These are phyloP conservation scores for Luscinia megarhynchos DNA, from an alignment of 2,797 vertebrate genomes.

Conservation along the genomic window DNA sequence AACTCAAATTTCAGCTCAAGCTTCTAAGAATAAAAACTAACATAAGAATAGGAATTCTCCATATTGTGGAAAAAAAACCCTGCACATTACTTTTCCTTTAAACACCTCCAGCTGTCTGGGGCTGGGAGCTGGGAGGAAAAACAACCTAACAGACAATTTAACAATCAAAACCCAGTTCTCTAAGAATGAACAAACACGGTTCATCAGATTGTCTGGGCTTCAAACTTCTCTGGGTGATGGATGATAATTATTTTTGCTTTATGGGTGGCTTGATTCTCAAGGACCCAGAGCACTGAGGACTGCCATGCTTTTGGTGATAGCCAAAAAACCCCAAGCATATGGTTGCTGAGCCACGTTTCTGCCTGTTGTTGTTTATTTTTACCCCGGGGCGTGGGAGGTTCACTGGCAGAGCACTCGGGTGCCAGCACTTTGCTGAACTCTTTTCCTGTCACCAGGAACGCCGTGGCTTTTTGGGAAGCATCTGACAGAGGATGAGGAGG, in stretches of 20 bases:
- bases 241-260: neutral
- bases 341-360: slow-evolving; percentile 6
- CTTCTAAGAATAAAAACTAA: slow-evolving; percentile 69
- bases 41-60: slow-evolving; percentile 61
- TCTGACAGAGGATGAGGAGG: slow-evolving; percentile 40
- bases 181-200: neutral
- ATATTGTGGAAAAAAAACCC: slow-evolving; percentile 49
- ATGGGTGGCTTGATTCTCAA: neutral
- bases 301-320: slow-evolving; percentile 14
- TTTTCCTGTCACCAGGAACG: slow-evolving; percentile 40
- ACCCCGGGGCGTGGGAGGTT: slow-evolving; percentile 34
- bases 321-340: slow-evolving; percentile 39
- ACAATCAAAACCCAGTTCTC: slow-evolving; percentile 23
- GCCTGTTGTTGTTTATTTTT: slow-evolving; percentile 66
- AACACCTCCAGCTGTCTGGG: slow-evolving; percentile 62
- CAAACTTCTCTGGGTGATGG: neutral
- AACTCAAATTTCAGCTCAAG: slow-evolving; percentile 65
- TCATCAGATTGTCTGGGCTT: neutral
- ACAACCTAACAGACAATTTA: slow-evolving; percentile 18
- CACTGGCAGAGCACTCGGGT: neutral
- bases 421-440: slow-evolving; percentile 57
- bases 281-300: neutral
- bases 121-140: slow-evolving; percentile 32
- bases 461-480: slow-evolving; percentile 28
- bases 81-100: slow-evolving; percentile 48